phyloP scores from a whole-genome alignment of 1,140 invertebrate species.

The Ganaspis sp. region DNA sequence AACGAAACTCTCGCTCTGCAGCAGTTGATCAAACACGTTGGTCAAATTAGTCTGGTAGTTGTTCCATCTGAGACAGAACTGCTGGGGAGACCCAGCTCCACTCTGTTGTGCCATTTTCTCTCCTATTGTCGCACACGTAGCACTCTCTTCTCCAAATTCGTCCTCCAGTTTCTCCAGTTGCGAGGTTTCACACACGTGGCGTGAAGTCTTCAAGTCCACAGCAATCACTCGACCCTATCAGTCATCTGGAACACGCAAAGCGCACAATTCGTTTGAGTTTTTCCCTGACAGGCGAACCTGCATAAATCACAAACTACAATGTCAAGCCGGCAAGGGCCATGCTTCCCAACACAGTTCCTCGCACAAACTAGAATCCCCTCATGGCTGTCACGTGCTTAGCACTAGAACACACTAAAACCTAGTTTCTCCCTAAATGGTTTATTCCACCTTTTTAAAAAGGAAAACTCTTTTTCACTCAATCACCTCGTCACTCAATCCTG shows the following conservation, averaged over 20 bases:
- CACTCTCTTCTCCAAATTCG: neutral
- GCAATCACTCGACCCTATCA: neutral
- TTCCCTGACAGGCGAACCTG: constrained; percentile 6
- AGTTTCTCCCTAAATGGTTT: neutral
- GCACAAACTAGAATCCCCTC: neutral
- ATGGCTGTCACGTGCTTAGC: constrained; percentile 3
- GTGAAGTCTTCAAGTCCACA: neutral
- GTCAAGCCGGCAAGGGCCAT: constrained; percentile 25
- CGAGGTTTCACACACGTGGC: neutral
- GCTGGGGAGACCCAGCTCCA: constrained; percentile 78
- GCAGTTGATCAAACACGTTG: constrained; percentile 93
- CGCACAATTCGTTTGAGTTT: neutral
- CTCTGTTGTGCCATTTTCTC: constrained; percentile 73
- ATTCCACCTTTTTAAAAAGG: too few relatives aligned
- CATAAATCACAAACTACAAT: constrained; percentile 4
- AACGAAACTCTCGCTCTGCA: constrained; percentile 93
- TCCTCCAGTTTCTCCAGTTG: neutral
- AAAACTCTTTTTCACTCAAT: neutral
- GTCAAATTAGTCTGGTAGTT: constrained; percentile 94
- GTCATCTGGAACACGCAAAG: neutral
- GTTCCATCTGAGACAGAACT: constrained; percentile 95
- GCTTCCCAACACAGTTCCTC: neutral
- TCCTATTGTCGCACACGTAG: constrained; percentile 33
- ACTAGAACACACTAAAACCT: neutral
- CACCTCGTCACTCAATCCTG: neutral